Evolutionary conservation across 2,888 invertebrate species (phyloP).

Genomic region (Platycheirus albimanus): DNA sequence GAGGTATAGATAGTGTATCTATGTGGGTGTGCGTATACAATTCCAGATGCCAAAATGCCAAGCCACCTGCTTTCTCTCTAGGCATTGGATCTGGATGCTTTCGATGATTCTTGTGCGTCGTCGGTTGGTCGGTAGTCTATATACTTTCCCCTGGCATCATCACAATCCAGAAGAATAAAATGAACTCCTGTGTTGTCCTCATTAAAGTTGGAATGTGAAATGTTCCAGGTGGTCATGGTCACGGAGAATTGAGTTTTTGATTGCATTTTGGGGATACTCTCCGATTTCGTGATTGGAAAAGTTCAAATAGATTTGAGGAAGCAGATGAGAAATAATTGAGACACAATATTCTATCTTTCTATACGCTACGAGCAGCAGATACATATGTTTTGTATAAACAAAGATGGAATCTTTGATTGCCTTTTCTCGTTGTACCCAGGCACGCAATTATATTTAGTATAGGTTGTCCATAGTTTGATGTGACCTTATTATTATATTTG

Average conservation of each 20-base stretch:
- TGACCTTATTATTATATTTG: too few species aligned
- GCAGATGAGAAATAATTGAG: constrained; percentile 38
- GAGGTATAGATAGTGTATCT: too few species aligned
- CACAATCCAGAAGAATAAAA: background rate
- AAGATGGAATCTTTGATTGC: constrained; percentile 15
- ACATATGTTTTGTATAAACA: too few species aligned
- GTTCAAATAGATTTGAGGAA: constrained; percentile 30
- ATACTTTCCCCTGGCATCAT: too few species aligned
- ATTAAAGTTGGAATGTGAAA: constrained; percentile 31
- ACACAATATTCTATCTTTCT: constrained; percentile 13
- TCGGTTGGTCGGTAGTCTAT: background rate
- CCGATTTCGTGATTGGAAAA: constrained; percentile 40
- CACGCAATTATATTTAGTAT: too few species aligned
- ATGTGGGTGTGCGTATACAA: background rate
- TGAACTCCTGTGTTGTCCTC: constrained; percentile 21
- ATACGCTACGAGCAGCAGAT: too few species aligned
- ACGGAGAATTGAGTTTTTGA: constrained; percentile 41
- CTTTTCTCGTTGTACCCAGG: background rate
- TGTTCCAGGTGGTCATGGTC: constrained; percentile 40
- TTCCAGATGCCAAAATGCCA: background rate
- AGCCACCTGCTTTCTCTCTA: background rate
- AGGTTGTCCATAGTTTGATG: too few species aligned
- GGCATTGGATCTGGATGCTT: constrained; percentile 26
- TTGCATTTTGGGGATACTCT: constrained; percentile 40
- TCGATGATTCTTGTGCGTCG: constrained; percentile 14